Conservation (phyloP, 2,888 invertebrate species). For the Eretmocerus hayati region DNA sequence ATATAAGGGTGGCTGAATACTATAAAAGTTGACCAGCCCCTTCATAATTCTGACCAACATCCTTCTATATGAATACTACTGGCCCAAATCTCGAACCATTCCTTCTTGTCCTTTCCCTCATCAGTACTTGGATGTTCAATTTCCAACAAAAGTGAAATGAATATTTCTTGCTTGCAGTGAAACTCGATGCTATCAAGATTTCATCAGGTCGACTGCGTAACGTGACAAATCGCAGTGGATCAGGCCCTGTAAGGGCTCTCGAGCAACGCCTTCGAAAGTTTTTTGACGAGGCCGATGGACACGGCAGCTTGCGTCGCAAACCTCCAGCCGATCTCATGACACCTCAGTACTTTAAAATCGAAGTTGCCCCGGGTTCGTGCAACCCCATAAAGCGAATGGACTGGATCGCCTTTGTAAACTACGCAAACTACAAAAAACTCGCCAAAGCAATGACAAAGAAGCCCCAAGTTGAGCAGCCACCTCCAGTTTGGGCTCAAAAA, state of each 20-base stretch:
- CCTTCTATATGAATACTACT: too few species aligned
- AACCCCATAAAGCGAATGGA: slow-evolving; percentile 5
- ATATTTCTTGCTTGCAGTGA: slow-evolving; percentile 8
- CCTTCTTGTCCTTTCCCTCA: too few species aligned
- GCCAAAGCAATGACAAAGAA: too few species aligned
- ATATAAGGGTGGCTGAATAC: too few species aligned
- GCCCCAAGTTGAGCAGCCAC: too few species aligned
- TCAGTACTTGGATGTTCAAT: too few species aligned
- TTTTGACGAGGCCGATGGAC: slow-evolving; percentile 17
- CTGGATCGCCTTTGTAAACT: slow-evolving; percentile 12
- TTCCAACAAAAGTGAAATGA: neutral
- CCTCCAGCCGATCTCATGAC: slow-evolving; percentile 12
- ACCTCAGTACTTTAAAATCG: slow-evolving; percentile 10
- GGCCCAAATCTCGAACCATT: too few species aligned
- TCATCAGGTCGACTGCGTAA: neutral
- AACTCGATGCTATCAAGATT: slow-evolving; percentile 11
- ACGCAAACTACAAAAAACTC: slow-evolving; percentile 8
- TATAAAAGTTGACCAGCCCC: too few species aligned
- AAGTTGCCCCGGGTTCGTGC: neutral
- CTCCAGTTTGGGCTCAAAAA: too few species aligned
- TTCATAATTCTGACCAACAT: too few species aligned
- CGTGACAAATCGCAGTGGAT: too few species aligned
- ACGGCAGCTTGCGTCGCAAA: slow-evolving; percentile 9
- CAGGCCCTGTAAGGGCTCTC: slow-evolving; percentile 7
- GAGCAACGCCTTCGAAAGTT: slow-evolving; percentile 7